A percentile compares a stretch with the other conserved stretches of the same genome.
phyloP scores from a whole-genome alignment of 2,797 vertebrate species.

The Tolypeutes matacus region DNA sequence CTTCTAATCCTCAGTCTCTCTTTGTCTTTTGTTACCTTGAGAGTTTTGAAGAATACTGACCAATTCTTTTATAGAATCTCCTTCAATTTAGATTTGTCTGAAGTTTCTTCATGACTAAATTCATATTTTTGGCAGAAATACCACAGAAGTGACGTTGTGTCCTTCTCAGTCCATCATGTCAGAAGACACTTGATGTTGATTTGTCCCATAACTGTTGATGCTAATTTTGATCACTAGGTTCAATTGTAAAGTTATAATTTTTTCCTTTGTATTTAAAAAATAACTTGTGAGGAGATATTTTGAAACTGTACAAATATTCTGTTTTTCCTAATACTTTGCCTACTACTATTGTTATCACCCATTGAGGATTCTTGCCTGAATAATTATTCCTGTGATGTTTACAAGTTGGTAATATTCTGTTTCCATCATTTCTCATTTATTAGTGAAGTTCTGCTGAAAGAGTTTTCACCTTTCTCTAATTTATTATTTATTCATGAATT shows the following conservation, averaged over 20 bases:
- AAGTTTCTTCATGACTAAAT: neutral
- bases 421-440: neutral
- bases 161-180: too few relatives aligned
- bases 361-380: neutral
- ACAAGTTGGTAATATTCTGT: accelerated
- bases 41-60: neutral
- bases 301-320: too few relatives aligned
- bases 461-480: neutral
- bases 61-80: neutral
- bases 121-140: neutral
- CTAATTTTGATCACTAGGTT: neutral
- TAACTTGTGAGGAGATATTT: neutral
- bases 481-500: neutral
- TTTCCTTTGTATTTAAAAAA: neutral
- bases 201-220: neutral
- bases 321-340: neutral
- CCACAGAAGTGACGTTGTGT: neutral
- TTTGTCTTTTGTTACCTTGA: neutral
- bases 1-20: neutral
- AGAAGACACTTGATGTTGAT: neutral
- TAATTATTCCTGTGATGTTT: neutral
- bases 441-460: neutral
- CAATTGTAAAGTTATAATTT: neutral
- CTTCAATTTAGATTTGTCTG: neutral
- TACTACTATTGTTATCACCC: neutral